Evolutionary conservation across 2,797 vertebrate genomes (phyloP), one percentile per base, ranked within the genome.

Genomic region (Crocidura indochinensis): DNA sequence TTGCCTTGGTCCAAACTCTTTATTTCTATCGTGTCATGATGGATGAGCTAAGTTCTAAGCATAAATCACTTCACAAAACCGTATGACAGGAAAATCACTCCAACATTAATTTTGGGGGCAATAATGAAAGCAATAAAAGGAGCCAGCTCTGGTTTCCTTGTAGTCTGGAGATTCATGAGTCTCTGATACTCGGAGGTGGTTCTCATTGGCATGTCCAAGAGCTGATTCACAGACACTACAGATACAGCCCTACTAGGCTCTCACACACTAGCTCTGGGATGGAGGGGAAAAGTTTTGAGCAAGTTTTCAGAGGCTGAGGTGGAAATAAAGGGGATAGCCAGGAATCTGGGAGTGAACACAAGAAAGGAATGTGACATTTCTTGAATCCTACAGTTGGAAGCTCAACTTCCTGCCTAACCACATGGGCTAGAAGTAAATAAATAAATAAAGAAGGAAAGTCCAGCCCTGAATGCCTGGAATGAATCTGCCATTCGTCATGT

Each of bases 341-440:
- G 51, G 87, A 60, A 86, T 68, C 11, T 10, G 88, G 65, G 72
- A 96, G 90, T 92, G 94, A 91, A 29, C 92, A 67, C 92, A 92
- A 91, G 74, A 91, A 91, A 88, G 84, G 92, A 94, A 93, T 80
- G 84, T 68, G 91, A 90, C 90, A 80, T 92, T 77, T 65, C 74
- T 85, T 73, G 65, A 51, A 74, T 76, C 64, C 68, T 91, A 73
- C 67, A 26, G 46, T 38, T 85, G 68, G 44, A 22, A 68, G 47
- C 90, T 95, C 73, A 86, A 95, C 94, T 81, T 90, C 90, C 93
- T 85, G 79, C 68, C 38, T 80, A 3, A 19, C 72, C 56, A 90
- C 24, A 20, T 74, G 75, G 79, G 82, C 87, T 83, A 92, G 94
- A 93, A 95, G 91, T 85, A 94, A 80, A 73, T 88, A 72, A 94